Evolutionary conservation across 2,888 invertebrate genomes (phyloP), one percentile per base, ranked within the genome.

Genomic region (Leucophenga montana): DNA sequence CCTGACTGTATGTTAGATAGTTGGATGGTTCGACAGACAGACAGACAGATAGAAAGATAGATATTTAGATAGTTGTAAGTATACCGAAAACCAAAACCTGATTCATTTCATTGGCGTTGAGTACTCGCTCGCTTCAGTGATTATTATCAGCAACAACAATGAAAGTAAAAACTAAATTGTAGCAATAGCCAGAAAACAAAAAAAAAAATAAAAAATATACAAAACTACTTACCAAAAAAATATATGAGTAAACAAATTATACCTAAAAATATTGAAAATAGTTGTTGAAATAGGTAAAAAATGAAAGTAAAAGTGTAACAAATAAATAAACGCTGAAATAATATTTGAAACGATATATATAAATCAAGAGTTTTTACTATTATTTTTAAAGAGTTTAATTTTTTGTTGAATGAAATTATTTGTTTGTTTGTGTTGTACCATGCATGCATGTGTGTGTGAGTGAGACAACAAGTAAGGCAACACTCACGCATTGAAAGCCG

Each of bases 81-180:
- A n/a, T n/a, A 22, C 56, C 27, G 48, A n/a, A n/a, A 48, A n/a
- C 6, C 1, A 50, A 64, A 64, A 64, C 48, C 62, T 64, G 22
- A 64, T 59, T n/a, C 39, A 8, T 39, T 61, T 11, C 39, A 11
- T 3, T 8, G 39, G 9, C 8, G 39, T n/a, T 18, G 48, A 46
- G 46, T 22, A 22, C n/a, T n/a, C 22, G 46, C n/a, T 20, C 48
- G 46, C 22, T 39, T 16, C 33, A 64, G 20, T 33, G 62, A 64
- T 61, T 39, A 61, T 64, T 64, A 64, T 64, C 62, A 64, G 22
- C 44, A 48, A 64, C 48, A 64, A 64, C 39, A 61, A 61, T 39
- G 33, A 64, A 22, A 48, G 46, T 48, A 64, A 46, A 46, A 64
- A 64, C 13, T 27, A 64, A 64, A 64, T 18, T 44, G 46, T 20